These are phyloP conservation scores for Actinia equina DNA, from an alignment of 64 coral and sea anemone species.

Conservation along the genomic window DNA sequence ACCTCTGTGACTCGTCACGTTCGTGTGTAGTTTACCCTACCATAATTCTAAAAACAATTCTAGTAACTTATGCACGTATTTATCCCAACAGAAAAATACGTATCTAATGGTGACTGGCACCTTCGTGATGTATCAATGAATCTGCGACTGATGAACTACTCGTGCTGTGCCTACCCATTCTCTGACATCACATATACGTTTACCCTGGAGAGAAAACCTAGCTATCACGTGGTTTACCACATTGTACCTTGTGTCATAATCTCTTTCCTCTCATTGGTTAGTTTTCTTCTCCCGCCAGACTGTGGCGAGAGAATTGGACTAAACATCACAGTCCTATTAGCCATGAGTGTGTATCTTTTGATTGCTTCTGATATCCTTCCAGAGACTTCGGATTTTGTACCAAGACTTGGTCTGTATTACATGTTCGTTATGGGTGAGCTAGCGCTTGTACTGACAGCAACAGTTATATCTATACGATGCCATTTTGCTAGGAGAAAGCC, in stretches of 20 bases:
- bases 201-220: conserved; percentile 40
- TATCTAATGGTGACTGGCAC: conserved; percentile 58
- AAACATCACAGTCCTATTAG: conserved; percentile 32
- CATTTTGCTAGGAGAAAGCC: conserved; percentile 30
- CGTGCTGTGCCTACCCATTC: conserved; percentile 57
- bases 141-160: background rate
- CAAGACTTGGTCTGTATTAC: conserved; percentile 46
- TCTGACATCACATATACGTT: conserved; percentile 60
- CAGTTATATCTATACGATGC: conserved; percentile 32
- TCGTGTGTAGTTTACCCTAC: too few relatives aligned
- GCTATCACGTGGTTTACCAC: conserved; percentile 53
- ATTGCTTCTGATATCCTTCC: conserved; percentile 35
- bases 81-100: conserved; percentile 22
- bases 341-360: conserved; percentile 59
- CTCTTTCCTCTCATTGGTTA: conserved; percentile 24
- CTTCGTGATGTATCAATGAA: conserved; percentile 20
- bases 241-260: conserved; percentile 59
- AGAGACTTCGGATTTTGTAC: conserved; percentile 39
- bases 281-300: conserved; percentile 48
- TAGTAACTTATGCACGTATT: too few relatives aligned
- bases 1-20: too few relatives aligned
- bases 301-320: conserved; percentile 53
- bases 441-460: conserved; percentile 20
- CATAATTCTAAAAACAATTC: too few relatives aligned
- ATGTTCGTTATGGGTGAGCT: conserved; percentile 41